phyloP scores from a whole-genome alignment of 2,113 vertebrate species.

The Hemibagrus wyckioides region DNA sequence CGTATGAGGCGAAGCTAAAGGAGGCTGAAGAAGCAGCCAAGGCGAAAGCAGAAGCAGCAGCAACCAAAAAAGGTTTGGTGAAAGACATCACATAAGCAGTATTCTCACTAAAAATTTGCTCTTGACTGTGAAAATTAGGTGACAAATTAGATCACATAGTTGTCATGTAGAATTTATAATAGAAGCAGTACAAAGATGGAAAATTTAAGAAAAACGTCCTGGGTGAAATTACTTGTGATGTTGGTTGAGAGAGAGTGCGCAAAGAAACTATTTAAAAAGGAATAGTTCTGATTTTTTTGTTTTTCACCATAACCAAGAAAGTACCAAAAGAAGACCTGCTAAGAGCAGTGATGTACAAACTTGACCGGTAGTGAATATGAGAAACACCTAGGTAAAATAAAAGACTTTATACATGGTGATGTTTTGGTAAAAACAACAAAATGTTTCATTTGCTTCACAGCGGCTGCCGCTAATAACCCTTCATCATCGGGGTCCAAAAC shows the following conservation, averaged over 20 bases:
- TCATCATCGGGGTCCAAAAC: slow-evolving; percentile 70
- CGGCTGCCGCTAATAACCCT: slow-evolving; percentile 23
- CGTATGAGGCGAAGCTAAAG: slow-evolving; percentile 85
- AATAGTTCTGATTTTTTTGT: background rate
- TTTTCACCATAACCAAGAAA: background rate
- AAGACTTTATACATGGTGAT: background rate
- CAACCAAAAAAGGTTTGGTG: slow-evolving; percentile 74
- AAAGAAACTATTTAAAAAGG: background rate
- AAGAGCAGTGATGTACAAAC: background rate
- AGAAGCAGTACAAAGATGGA: background rate
- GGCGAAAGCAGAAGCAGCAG: slow-evolving; percentile 68
- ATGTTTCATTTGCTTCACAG: slow-evolving; percentile 54
- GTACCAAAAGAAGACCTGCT: background rate
- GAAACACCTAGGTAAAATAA: background rate
- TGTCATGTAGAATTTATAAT: background rate
- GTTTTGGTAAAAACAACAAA: background rate
- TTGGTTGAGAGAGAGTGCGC: background rate
- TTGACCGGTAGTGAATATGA: background rate
- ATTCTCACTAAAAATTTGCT: background rate
- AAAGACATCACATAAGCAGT: background rate
- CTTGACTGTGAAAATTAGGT: background rate
- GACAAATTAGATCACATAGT: background rate
- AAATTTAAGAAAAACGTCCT: background rate
- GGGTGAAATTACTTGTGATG: background rate
- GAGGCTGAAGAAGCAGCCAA: slow-evolving; percentile 81